phyloP scores from a whole-genome alignment of 2,888 invertebrate genomes.

The Neelides folsomi region DNA sequence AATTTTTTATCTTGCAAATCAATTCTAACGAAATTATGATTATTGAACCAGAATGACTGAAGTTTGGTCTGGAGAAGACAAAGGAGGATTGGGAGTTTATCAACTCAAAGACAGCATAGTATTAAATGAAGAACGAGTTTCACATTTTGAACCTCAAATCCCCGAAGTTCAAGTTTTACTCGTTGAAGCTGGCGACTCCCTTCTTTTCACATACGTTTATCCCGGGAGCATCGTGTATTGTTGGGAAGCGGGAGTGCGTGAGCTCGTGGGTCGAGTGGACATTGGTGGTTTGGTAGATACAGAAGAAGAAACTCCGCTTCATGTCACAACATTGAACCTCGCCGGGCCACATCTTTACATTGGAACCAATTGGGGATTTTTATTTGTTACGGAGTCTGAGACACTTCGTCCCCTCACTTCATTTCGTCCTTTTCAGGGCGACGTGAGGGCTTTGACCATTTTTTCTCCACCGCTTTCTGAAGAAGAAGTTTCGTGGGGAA shows the following conservation, averaged over 20 bases:
- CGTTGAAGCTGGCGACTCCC: slow-evolving; percentile 38
- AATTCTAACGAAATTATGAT: no score
- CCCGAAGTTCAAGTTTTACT: slow-evolving; percentile 56
- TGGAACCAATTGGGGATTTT: slow-evolving; percentile 89
- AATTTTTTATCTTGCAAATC: no score
- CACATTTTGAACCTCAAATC: slow-evolving; percentile 46
- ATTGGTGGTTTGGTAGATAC: slow-evolving; percentile 84
- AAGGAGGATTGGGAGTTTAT: slow-evolving; percentile 66
- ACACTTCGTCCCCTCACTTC: slow-evolving; percentile 74
- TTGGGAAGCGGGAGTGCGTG: slow-evolving; percentile 59
- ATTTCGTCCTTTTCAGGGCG: slow-evolving; percentile 79
- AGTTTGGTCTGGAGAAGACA: slow-evolving; percentile 77
- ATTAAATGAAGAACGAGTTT: slow-evolving; percentile 55
- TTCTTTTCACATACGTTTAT: slow-evolving; percentile 66
- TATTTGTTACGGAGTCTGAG: slow-evolving; percentile 72
- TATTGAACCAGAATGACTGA: slow-evolving; percentile 42
- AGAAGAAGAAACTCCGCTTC: slow-evolving; percentile 52
- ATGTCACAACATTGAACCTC: slow-evolving; percentile 57
- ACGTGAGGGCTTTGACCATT: slow-evolving; percentile 45
- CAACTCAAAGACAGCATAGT: slow-evolving; percentile 56
- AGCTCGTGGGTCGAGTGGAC: slow-evolving; percentile 65
- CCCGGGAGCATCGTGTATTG: slow-evolving; percentile 80
- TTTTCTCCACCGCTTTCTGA: slow-evolving; percentile 32
- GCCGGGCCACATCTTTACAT: slow-evolving; percentile 59
- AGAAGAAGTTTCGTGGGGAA: neutral